A percentile compares a stretch with the other conserved stretches of the same genome.
Evolutionary conservation across 2,888 invertebrate genomes (phyloP).

Genomic region (Timandra comae): DNA sequence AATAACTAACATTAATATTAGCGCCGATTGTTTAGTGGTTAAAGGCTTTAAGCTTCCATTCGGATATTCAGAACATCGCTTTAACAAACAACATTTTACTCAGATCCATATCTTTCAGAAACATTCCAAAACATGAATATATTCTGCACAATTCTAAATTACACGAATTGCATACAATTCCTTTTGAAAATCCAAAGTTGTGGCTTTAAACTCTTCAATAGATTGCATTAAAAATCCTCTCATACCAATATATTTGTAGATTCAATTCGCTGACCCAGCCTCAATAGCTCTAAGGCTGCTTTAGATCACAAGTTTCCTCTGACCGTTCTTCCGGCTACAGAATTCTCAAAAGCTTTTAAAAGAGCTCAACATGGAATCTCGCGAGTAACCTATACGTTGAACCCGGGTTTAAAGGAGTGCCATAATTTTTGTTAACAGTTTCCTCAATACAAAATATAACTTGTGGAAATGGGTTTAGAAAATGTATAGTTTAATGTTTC

Average conservation of each 20-base stretch:
- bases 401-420: conserved; percentile 25
- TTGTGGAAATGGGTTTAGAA: conserved; percentile 31
- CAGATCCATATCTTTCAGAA: no score
- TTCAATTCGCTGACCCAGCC: conserved; percentile 11
- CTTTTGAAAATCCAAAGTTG: background rate
- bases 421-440: conserved; percentile 48
- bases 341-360: conserved; percentile 43
- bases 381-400: conserved; percentile 33
- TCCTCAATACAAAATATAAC: conserved; percentile 31
- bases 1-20: no score
- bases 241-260: conserved; percentile 18
- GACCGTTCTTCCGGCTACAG: conserved; percentile 24
- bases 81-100: no score
- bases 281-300: conserved; percentile 22
- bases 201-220: conserved; percentile 9
- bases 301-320: conserved; percentile 30
- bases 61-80: no score
- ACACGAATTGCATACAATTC: no score
- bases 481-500: no score
- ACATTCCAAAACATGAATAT: no score
- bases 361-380: conserved; percentile 31
- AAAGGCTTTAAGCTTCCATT: no score
- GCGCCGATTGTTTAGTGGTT: no score
- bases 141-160: no score
- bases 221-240: conserved; percentile 24